Percentiles rank a stretch among this genome's conserved stretches.
Conservation (phyloP, 2,888 invertebrate genomes). For the Dicyrtoma fusca region DNA sequence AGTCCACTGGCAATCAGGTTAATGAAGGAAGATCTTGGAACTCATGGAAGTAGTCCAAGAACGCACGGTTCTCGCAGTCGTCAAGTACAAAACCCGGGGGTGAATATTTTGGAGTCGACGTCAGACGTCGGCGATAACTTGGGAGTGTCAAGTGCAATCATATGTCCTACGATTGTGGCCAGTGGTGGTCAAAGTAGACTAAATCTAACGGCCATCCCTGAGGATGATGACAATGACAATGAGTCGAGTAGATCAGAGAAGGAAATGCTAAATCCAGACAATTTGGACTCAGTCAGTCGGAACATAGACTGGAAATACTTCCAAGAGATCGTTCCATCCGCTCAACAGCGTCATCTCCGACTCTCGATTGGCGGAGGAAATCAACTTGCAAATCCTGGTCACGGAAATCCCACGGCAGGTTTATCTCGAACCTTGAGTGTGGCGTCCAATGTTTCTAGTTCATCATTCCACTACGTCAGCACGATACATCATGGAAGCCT, state of each 20-base stretch:
- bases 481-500: constrained; percentile 86
- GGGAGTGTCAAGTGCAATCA: background rate
- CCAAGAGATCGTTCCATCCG: constrained; percentile 1
- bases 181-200: constrained; percentile 42
- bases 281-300: constrained; percentile 27
- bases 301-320: constrained; percentile 33
- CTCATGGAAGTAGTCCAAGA: constrained; percentile 25
- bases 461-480: constrained; percentile 81
- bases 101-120: constrained; percentile 32
- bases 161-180: constrained; percentile 7
- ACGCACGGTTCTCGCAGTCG: constrained; percentile 20
- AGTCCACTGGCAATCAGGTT: constrained; percentile 45
- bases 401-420: constrained; percentile 32
- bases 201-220: constrained; percentile 49
- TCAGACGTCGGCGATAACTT: constrained; percentile 14
- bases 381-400: constrained; percentile 7
- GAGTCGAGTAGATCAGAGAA: constrained; percentile 16
- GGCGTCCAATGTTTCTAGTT: constrained; percentile 75
- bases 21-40: constrained; percentile 40
- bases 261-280: constrained; percentile 37
- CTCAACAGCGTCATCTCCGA: constrained; percentile 11
- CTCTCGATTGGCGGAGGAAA: constrained; percentile 19
- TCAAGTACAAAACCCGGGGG: constrained; percentile 18
- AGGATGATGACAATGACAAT: constrained; percentile 43
- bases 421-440: constrained; percentile 59